A percentile compares a stretch with the other conserved stretches of the same genome.
Evolutionary conservation across 2,113 vertebrate species (phyloP).

Genomic region (Myotis brandtii): DNA sequence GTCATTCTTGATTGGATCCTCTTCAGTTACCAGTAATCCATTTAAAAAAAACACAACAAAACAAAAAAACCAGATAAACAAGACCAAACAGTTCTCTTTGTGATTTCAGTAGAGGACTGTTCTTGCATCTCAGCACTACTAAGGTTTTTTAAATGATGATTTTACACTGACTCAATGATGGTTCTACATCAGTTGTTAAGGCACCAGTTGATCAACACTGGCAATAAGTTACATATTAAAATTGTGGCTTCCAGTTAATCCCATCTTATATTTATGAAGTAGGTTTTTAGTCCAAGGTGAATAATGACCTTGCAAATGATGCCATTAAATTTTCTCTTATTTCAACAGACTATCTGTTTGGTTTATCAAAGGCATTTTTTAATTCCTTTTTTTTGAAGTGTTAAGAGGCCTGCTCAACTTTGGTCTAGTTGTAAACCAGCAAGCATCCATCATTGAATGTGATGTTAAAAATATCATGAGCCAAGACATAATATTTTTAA

Average conservation of each 20-base stretch:
- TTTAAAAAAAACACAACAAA: not conserved
- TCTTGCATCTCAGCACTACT: not conserved
- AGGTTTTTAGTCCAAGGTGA: conserved; percentile 1
- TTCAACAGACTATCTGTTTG: conserved; percentile 24
- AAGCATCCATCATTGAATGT: not conserved
- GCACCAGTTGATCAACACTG: not conserved
- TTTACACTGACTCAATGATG: not conserved
- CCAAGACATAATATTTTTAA: not conserved
- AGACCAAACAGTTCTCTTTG: not conserved
- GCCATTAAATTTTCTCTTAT: not conserved
- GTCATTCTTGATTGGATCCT: not conserved
- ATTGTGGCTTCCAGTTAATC: not conserved
- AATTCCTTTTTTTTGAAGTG: conserved; percentile 27
- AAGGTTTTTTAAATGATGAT: not conserved
- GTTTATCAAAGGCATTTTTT: conserved; percentile 19
- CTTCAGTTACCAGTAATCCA: not conserved
- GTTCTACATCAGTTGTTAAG: not conserved
- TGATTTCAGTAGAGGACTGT: not conserved
- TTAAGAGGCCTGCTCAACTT: conserved; percentile 23
- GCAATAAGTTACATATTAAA: not conserved
- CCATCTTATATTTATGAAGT: not conserved
- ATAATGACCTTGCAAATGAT: not conserved
- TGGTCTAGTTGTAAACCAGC: not conserved
- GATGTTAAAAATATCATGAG: not conserved
- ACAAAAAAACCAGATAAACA: not conserved